These are phyloP conservation scores for Lasioglossum zephyrum DNA, from an alignment of 2,888 invertebrate genomes.

Conservation along the genomic window DNA sequence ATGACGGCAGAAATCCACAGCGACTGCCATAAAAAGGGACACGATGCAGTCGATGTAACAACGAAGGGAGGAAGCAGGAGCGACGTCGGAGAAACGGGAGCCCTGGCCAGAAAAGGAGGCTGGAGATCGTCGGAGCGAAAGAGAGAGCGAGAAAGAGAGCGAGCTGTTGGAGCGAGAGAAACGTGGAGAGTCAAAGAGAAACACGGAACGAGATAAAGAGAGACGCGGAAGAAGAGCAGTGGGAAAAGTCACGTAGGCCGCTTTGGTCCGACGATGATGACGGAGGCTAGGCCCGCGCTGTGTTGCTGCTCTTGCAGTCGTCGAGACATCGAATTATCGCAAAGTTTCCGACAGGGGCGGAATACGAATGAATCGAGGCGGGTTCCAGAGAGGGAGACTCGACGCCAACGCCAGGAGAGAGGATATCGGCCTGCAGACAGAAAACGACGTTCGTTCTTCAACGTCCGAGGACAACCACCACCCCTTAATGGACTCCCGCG, in stretches of 20 bases:
- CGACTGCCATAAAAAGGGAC: not conserved
- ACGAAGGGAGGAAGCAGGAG: not conserved
- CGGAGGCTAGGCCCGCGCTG: slow-evolving; percentile 44
- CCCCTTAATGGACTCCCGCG: not conserved
- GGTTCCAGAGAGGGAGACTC: not conserved
- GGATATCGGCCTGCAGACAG: slow-evolving; percentile 40
- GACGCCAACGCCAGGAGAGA: not conserved
- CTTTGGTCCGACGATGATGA: slow-evolving; percentile 69
- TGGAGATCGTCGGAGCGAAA: not conserved
- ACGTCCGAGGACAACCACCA: not conserved
- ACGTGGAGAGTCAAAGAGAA: not conserved
- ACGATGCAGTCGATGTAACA: not conserved
- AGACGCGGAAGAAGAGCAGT: slow-evolving; percentile 12
- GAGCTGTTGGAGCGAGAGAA: not conserved
- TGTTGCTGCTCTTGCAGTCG: slow-evolving; percentile 69
- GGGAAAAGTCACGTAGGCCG: slow-evolving; percentile 70
- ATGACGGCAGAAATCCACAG: not conserved
- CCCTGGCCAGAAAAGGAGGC: not conserved
- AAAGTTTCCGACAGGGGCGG: slow-evolving; percentile 66
- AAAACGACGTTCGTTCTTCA: not conserved
- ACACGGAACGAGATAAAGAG: not conserved
- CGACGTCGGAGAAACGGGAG: not conserved
- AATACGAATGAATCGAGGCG: slow-evolving; percentile 65
- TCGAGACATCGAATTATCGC: slow-evolving; percentile 75
- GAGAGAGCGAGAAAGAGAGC: not conserved